A percentile compares a stretch with the other conserved stretches of the same genome.
phyloP scores from a whole-genome alignment of 1,140 invertebrate species.

The Cryptotermes secundus region DNA sequence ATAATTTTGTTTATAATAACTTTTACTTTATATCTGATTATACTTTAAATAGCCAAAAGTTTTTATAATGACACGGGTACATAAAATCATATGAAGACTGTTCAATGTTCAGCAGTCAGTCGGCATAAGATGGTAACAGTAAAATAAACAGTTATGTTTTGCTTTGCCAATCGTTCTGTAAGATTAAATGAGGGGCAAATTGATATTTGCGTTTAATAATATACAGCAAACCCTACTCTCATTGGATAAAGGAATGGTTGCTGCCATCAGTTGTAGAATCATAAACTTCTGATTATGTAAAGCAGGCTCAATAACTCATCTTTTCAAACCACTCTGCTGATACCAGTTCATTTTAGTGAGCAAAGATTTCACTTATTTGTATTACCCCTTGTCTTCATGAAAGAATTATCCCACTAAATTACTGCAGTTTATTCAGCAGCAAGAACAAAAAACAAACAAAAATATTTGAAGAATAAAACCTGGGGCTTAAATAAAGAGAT shows the following conservation, averaged over 20 bases:
- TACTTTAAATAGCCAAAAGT: not conserved
- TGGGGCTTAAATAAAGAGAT: not conserved
- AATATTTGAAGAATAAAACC: not conserved
- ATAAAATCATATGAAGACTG: not conserved
- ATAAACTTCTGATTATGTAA: not conserved
- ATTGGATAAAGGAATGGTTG: not conserved
- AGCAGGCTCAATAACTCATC: not conserved
- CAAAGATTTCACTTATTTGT: not conserved
- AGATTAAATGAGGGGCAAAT: not conserved
- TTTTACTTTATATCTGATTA: not conserved
- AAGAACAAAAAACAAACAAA: not conserved
- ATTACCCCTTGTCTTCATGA: not conserved
- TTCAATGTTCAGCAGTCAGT: not conserved
- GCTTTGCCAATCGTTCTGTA: too few relatives aligned
- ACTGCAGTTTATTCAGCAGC: not conserved
- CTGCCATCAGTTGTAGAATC: not conserved
- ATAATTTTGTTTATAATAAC: not conserved
- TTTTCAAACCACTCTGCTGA: slow-evolving; percentile 11
- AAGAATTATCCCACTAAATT: not conserved
- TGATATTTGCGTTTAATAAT: not conserved
- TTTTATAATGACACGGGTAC: not conserved
- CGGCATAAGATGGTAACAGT: not conserved
- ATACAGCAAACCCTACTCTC: not conserved
- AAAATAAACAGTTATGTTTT: not conserved
- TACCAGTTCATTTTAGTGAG: slow-evolving; percentile 8